A percentile compares a stretch with the other conserved stretches of the same genome.
phyloP scores from a whole-genome alignment of 2,888 invertebrate genomes.

The Machimus atricapillus region DNA sequence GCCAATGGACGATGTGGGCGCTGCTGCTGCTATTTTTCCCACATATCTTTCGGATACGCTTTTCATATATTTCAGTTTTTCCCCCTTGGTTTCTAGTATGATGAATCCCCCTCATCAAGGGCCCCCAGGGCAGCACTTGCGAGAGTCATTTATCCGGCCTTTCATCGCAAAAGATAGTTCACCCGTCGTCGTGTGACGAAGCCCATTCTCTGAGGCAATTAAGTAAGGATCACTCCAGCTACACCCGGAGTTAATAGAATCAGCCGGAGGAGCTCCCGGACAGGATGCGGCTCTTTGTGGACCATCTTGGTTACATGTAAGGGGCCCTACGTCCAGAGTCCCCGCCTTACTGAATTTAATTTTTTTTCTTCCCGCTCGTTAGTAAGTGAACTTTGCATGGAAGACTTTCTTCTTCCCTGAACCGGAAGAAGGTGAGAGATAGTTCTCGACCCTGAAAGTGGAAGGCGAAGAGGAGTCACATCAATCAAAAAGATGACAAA shows the following conservation, averaged over 20 bases:
- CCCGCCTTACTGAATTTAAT: background rate
- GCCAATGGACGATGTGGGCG: conserved; percentile 8
- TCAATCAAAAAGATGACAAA: background rate
- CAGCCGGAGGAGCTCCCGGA: background rate
- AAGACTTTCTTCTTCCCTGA: background rate
- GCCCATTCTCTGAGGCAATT: background rate
- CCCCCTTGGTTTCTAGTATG: background rate
- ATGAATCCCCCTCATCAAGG: background rate
- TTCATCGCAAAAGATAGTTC: background rate
- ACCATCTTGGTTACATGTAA: background rate
- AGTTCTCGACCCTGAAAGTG: background rate
- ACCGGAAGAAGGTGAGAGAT: background rate
- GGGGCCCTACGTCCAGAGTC: background rate
- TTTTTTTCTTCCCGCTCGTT: background rate
- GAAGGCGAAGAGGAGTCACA: background rate
- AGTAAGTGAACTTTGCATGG: background rate
- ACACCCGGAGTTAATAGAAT: background rate
- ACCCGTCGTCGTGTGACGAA: background rate
- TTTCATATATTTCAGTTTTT: background rate
- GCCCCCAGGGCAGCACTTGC: background rate
- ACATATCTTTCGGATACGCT: background rate
- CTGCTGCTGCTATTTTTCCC: background rate
- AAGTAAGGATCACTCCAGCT: background rate
- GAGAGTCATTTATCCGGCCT: background rate
- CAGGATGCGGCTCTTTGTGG: background rate